Evolutionary conservation across 2,888 invertebrate species (phyloP).

Genomic region (Drosophila niveifrons): DNA sequence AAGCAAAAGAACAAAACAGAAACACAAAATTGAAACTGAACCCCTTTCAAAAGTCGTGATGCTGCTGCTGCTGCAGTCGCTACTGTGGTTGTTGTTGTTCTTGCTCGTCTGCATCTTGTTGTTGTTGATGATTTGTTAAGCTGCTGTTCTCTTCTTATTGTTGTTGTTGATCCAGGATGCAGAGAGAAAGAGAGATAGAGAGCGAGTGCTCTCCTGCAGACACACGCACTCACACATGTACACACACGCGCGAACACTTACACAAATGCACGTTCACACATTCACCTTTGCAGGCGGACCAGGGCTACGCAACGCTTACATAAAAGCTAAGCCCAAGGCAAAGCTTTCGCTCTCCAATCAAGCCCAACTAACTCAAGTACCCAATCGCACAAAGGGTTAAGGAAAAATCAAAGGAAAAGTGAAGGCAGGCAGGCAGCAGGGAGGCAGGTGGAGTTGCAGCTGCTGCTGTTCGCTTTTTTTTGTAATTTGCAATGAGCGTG

Average conservation of each 20-base stretch:
- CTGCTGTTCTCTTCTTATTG: conserved; percentile 23
- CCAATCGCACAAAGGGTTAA: conserved; percentile 4
- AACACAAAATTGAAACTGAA: conserved; percentile 52
- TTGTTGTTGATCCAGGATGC: conserved; percentile 50
- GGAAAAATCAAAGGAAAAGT: neutral
- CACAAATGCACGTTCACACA: conserved; percentile 17
- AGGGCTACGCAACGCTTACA: conserved; percentile 73
- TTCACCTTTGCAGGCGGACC: conserved; percentile 69
- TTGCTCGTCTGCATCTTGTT: conserved; percentile 26
- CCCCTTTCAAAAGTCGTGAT: conserved; percentile 57
- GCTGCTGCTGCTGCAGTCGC: conserved; percentile 24
- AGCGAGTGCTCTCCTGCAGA: conserved; percentile 41
- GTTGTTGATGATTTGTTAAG: conserved; percentile 37
- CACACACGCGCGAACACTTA: conserved; percentile 22
- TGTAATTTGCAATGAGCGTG: conserved; percentile 90
- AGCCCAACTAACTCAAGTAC: conserved; percentile 15
- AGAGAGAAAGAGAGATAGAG: conserved; percentile 27
- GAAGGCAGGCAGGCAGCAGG: neutral
- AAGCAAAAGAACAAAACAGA: conserved; percentile 65
- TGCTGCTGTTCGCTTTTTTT: conserved; percentile 31
- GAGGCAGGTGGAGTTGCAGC: conserved; percentile 30
- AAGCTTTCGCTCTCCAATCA: conserved; percentile 26
- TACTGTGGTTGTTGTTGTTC: conserved; percentile 9
- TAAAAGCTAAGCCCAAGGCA: conserved; percentile 50
- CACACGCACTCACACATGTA: conserved; percentile 6